A percentile compares a stretch with the other conserved stretches of the same genome.
phyloP scores from a whole-genome alignment of 2,113 vertebrate genomes.

The Clarias magur region DNA sequence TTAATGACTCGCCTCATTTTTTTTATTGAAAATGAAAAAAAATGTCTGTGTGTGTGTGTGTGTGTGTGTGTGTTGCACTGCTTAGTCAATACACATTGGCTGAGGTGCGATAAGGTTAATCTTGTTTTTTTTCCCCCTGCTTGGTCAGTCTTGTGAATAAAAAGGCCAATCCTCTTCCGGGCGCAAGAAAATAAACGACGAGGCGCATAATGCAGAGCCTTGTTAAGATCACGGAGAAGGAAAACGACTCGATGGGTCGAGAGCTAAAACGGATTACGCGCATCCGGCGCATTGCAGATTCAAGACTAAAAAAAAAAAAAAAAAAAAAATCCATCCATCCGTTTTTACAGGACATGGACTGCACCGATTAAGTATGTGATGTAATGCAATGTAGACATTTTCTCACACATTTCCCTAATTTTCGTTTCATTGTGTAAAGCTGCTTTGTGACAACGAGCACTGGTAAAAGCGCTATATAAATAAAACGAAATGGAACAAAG shows the following conservation, averaged over 20 bases:
- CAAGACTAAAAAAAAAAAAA: neutral
- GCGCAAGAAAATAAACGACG: conserved; percentile 39
- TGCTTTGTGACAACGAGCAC: too few species aligned
- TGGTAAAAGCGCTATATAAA: too few species aligned
- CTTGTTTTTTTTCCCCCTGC: conserved; percentile 63
- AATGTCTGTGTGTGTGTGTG: neutral
- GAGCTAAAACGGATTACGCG: neutral
- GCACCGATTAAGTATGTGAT: too few species aligned
- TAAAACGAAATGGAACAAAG: neutral
- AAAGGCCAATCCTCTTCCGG: conserved; percentile 46
- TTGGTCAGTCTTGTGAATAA: conserved; percentile 68
- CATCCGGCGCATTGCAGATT: neutral
- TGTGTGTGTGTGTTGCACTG: conserved; percentile 54
- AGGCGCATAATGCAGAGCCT: neutral
- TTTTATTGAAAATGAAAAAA: neutral
- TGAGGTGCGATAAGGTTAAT: conserved; percentile 52
- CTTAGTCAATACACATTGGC: conserved; percentile 64
- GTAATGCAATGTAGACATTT: too few species aligned
- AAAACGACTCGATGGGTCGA: neutral
- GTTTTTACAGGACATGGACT: neutral
- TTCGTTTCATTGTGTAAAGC: too few species aligned
- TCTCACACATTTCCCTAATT: too few species aligned
- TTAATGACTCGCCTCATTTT: conserved; percentile 71
- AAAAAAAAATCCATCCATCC: neutral
- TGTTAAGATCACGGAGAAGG: neutral